Conservation (phyloP, 2,888 invertebrate species). For the Epirrhoe alternata region DNA sequence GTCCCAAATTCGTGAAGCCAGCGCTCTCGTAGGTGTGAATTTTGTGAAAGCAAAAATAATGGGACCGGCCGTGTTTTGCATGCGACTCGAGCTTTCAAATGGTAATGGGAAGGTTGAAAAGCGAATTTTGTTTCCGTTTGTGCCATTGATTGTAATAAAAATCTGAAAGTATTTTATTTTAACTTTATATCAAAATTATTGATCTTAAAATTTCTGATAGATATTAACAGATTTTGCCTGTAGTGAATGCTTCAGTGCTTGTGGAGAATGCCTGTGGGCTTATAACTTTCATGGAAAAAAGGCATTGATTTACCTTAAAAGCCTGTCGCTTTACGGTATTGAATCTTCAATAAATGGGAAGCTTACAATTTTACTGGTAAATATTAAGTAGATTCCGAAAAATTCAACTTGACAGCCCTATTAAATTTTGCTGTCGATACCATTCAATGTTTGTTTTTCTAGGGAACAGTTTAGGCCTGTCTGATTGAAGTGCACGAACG, state of each 20-base stretch:
- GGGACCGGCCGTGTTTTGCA: slow-evolving; percentile 26
- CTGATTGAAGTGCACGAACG: slow-evolving; percentile 62
- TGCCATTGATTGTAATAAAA: slow-evolving; percentile 17
- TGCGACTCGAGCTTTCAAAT: slow-evolving; percentile 30
- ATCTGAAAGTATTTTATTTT: slow-evolving; percentile 6
- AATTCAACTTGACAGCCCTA: slow-evolving; percentile 41
- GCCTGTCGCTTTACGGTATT: slow-evolving; percentile 9
- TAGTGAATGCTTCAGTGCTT: slow-evolving; percentile 1
- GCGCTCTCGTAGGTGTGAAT: slow-evolving; percentile 38
- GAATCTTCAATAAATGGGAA: background rate
- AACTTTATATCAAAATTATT: background rate
- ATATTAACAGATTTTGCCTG: background rate
- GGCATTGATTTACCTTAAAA: slow-evolving; percentile 6
- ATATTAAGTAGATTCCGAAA: background rate
- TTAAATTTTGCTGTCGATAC: slow-evolving; percentile 43
- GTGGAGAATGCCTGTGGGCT: background rate
- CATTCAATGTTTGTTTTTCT: slow-evolving; percentile 71
- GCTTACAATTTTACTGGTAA: background rate
- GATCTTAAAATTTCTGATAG: background rate
- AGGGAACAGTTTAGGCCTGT: slow-evolving; percentile 68
- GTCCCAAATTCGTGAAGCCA: slow-evolving; percentile 50
- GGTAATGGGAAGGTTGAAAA: slow-evolving; percentile 32
- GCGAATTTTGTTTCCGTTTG: slow-evolving; percentile 34
- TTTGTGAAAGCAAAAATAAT: slow-evolving; percentile 39
- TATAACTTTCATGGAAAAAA: background rate